Conservation (phyloP, 2,113 vertebrate genomes). For the Ellobius talpinus region DNA sequence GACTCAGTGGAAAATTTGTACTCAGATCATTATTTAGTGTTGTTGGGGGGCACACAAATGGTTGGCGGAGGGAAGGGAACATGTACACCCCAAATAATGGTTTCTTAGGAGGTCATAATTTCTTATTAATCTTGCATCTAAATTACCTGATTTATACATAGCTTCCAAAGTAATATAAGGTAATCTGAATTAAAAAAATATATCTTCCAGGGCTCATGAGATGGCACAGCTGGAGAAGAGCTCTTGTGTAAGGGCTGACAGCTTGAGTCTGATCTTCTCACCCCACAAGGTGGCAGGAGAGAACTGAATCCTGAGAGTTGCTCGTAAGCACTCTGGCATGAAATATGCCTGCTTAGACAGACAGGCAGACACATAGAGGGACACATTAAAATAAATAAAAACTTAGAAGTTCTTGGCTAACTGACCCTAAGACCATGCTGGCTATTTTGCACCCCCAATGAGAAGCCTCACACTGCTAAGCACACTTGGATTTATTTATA, state of each 20-base stretch:
- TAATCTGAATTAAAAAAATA: constrained; percentile 87
- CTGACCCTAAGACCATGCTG: constrained; percentile 93
- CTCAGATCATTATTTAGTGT: constrained; percentile 8
- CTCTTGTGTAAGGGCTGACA: background rate
- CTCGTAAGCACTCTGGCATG: background rate
- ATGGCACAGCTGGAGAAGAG: too few species aligned
- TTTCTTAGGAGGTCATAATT: background rate
- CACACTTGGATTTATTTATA: constrained; percentile 56
- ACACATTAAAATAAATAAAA: background rate
- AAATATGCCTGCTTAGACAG: background rate
- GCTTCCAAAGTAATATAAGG: background rate
- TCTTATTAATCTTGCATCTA: background rate
- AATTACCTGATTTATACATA: background rate
- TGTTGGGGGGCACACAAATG: background rate
- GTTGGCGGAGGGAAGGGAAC: background rate
- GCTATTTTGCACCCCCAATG: constrained; percentile 92
- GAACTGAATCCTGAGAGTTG: background rate
- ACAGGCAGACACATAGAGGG: background rate
- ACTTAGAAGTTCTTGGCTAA: constrained; percentile 85
- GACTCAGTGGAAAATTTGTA: background rate
- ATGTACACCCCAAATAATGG: background rate
- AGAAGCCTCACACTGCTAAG: constrained; percentile 93
- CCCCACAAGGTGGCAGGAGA: background rate
- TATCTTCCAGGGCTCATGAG: constrained; percentile 85
- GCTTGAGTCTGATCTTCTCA: too few species aligned